Base-by-base conservation (phyloP, 2,888 invertebrate genomes). In the Hypomecis atomaria region DNA sequence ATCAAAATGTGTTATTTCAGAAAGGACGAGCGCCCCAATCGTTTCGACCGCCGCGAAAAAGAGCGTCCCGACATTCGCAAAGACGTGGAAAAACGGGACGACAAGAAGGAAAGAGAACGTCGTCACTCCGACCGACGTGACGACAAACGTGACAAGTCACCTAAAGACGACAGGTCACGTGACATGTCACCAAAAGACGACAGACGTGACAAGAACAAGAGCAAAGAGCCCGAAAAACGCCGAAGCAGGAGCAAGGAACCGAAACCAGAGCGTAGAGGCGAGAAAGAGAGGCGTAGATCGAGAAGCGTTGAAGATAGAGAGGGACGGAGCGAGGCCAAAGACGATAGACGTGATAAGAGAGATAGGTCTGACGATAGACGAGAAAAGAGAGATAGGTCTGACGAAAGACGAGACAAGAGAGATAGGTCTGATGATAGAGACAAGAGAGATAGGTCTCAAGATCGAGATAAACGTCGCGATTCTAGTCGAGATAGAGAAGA, bases 11-110 rank as follows among this genome's bases (percentile, higher is more conserved):
- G 5, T 37, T 53, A 23, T 55, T 59, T 8, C 71, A 88, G 87
- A 52, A 84, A 82, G 73, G 85, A 86, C 33, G 82, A 83, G 0
- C 81, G 78, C 40, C 65, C 71, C 1, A 73, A 77, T 4, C 77
- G 77, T 10, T 65, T 71, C 3, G 82, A 59, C 23, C 78, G 80
- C 2, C 80, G 81, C 5, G 81, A 83, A 7, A 77, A 73, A 55
- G 70, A 75, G 5, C 71, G 65, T 60, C 71, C 48, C 59, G 72
- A 59, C 60, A 67, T 53, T 56, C 57, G 59, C 34, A 61, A 65
- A 63, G 65, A 63, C 10, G 47, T 66, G 43, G 79, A 80, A 0
- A 74, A 66, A 58, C 77, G 76, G 9, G 72, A 75, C 0, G 79
- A 80, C 0, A 74, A 66, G 57, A 76, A 76, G 9, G 72, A 75